These are phyloP conservation scores for Epinotia brunnichana DNA, from an alignment of 2,888 invertebrate species.

Conservation along the genomic window DNA sequence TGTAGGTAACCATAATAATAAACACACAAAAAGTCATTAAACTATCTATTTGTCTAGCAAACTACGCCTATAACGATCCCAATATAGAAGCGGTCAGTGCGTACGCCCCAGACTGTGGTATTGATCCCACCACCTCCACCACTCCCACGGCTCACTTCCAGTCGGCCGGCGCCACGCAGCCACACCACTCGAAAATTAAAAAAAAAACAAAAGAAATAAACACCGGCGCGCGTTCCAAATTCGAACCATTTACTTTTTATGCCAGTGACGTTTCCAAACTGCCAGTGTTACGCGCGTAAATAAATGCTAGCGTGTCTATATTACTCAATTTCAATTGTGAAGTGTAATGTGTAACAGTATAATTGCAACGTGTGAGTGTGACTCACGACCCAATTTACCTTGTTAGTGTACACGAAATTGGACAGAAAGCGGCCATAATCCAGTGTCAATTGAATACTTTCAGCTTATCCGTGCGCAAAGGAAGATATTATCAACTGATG, in stretches of 20 bases:
- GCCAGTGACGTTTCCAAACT: conserved; percentile 4
- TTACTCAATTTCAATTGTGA: conserved; percentile 51
- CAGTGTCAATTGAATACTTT: conserved; percentile 26
- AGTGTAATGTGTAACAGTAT: conserved; percentile 54
- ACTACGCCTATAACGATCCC: conserved; percentile 60
- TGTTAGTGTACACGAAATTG: conserved; percentile 49
- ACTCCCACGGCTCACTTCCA: conserved; percentile 73
- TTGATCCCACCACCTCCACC: conserved; percentile 80
- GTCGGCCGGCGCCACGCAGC: conserved; percentile 79
- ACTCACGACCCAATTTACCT: conserved; percentile 68
- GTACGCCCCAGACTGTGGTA: conserved; percentile 79
- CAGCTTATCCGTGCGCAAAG: conserved; percentile 64
- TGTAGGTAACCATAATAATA: background rate
- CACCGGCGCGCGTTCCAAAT: conserved; percentile 45
- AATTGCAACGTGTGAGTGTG: conserved; percentile 47
- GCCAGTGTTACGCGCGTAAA: background rate
- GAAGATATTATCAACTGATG: conserved; percentile 79
- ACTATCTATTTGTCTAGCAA: conserved; percentile 34
- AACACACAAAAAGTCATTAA: conserved; percentile 49
- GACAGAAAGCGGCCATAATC: conserved; percentile 44
- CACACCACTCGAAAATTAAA: conserved; percentile 63
- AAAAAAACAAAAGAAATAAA: conserved; percentile 52
- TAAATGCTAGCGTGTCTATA: conserved; percentile 49
- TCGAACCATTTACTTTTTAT: conserved; percentile 45
- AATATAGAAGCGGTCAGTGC: conserved; percentile 80